Evolutionary conservation across 2,113 vertebrate genomes (phyloP).

Genomic region (Vicugna pacos): DNA sequence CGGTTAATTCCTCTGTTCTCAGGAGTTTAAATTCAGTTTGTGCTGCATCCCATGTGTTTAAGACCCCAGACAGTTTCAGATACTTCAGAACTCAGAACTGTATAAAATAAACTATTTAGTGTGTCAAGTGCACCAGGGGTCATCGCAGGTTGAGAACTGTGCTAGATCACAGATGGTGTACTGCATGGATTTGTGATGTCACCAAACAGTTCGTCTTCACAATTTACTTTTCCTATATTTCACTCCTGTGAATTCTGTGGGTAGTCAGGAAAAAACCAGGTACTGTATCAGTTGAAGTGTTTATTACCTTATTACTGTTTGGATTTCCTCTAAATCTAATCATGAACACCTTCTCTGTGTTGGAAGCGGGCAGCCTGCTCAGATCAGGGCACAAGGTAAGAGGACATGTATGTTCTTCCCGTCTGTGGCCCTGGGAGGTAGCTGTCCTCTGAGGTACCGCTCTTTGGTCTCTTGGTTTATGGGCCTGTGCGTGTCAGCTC

Average conservation of each 20-base stretch:
- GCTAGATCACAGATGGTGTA: neutral
- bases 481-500: neutral
- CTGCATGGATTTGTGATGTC: slow-evolving; percentile 52
- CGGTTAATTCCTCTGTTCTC: neutral
- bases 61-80: neutral
- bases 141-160: neutral
- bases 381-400: neutral
- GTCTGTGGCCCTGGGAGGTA: neutral
- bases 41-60: neutral
- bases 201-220: slow-evolving; percentile 11
- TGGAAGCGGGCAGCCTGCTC: neutral
- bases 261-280: neutral
- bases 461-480: neutral
- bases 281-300: neutral
- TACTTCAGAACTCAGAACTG: slow-evolving; percentile 27
- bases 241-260: neutral
- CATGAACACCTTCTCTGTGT: neutral
- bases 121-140: neutral
- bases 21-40: slow-evolving; percentile 59
- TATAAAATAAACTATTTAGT: neutral
- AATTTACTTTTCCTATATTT: slow-evolving; percentile 16
- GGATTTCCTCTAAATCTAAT: neutral
- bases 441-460: neutral
- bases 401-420: neutral
- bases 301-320: neutral